Percentiles rank a stretch among this genome's conserved stretches.
Evolutionary conservation across 2,888 invertebrate genomes (phyloP).

Genomic region (Drosophila demipolita): DNA sequence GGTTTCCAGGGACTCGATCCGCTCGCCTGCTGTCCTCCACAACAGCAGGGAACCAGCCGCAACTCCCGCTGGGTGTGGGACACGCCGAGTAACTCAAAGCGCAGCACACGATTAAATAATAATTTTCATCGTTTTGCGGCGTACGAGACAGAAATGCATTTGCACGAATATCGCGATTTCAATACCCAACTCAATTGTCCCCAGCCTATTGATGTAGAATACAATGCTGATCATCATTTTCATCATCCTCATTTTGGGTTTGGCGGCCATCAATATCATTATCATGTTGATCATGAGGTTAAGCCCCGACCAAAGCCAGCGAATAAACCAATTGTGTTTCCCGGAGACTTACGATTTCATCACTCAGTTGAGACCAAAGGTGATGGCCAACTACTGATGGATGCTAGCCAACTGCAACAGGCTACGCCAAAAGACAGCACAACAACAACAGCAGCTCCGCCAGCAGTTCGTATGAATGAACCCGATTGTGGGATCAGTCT

Average conservation of each 20-base stretch:
- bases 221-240: slow-evolving; percentile 19
- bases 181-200: slow-evolving; percentile 81
- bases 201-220: slow-evolving; percentile 73
- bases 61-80: slow-evolving; percentile 81
- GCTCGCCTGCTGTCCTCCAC: slow-evolving; percentile 76
- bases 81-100: slow-evolving; percentile 7
- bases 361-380: slow-evolving; percentile 26
- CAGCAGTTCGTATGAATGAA: slow-evolving; percentile 47
- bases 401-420: slow-evolving; percentile 13
- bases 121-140: slow-evolving; percentile 20
- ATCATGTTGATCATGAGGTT: slow-evolving; percentile 53
- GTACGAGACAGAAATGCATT: slow-evolving; percentile 59
- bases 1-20: slow-evolving; percentile 77
- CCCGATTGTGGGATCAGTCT: slow-evolving; percentile 81
- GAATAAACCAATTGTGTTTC: slow-evolving; percentile 70
- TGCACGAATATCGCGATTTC: slow-evolving; percentile 81
- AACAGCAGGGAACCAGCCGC: slow-evolving; percentile 28
- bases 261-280: slow-evolving; percentile 43
- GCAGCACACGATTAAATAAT: slow-evolving; percentile 3
- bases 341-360: slow-evolving; percentile 72
- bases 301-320: slow-evolving; percentile 35
- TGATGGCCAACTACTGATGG: slow-evolving; percentile 12
- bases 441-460: neutral
- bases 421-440: neutral
- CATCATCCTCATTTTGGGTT: slow-evolving; percentile 20